These are phyloP conservation scores for Helicoverpa armigera DNA, from an alignment of 1,140 invertebrate species.

Conservation along the genomic window DNA sequence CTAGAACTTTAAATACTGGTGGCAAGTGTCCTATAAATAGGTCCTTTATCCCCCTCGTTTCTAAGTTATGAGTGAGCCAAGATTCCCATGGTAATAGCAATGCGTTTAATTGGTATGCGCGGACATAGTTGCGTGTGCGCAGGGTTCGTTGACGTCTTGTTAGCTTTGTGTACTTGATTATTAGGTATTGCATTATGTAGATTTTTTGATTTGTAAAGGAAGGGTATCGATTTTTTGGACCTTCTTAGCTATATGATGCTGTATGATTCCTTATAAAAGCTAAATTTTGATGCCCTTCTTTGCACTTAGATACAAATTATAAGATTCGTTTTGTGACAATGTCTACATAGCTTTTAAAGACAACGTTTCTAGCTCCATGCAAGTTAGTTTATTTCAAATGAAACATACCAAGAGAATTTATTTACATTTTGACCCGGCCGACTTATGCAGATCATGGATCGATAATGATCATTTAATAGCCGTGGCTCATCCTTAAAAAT, in stretches of 20 bases:
- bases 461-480: too few species aligned
- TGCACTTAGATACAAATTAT: too few species aligned
- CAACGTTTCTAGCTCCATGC: neutral
- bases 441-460: too few species aligned
- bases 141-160: conserved; percentile 59
- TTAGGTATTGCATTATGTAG: neutral
- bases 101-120: conserved; percentile 70
- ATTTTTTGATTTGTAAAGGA: neutral
- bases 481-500: too few species aligned
- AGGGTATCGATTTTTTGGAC: too few species aligned
- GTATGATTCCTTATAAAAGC: too few species aligned
- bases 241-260: too few species aligned
- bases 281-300: too few species aligned
- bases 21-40: conserved; percentile 15
- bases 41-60: neutral
- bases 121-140: conserved; percentile 54
- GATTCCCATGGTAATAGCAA: conserved; percentile 65
- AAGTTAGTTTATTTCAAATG: neutral
- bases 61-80: conserved; percentile 37
- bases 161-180: conserved; percentile 52
- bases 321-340: too few species aligned
- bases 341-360: neutral
- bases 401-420: neutral
- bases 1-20: neutral
- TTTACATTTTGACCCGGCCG: neutral